phyloP scores from a whole-genome alignment of 2,113 vertebrate genomes.

The Pipra filicauda region DNA sequence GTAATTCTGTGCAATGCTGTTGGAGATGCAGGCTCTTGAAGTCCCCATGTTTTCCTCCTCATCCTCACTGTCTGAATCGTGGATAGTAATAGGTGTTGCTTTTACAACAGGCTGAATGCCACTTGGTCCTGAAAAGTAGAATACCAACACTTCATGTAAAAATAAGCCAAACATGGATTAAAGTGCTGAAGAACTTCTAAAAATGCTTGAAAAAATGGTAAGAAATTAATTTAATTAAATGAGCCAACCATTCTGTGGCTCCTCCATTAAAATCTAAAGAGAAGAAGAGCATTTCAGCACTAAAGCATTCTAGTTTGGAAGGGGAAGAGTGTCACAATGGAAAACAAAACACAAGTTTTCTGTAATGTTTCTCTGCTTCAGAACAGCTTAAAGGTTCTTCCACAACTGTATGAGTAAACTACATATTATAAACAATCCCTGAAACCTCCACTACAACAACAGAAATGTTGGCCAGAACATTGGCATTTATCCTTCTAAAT shows the following conservation, averaged over 20 bases:
- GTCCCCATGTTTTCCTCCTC: constrained; percentile 81
- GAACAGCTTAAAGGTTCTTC: background rate
- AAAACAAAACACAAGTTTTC: background rate
- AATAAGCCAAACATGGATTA: background rate
- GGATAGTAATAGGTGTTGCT: constrained; percentile 83
- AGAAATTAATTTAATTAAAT: background rate
- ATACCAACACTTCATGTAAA: background rate
- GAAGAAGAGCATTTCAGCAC: background rate
- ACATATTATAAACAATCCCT: background rate
- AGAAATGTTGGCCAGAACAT: background rate
- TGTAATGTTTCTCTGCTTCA: background rate
- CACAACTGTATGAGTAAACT: background rate
- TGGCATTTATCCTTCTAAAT: background rate
- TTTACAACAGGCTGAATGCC: constrained; percentile 84
- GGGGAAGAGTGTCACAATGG: background rate
- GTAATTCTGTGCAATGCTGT: constrained; percentile 72
- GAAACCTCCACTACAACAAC: background rate
- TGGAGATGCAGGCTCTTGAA: constrained; percentile 72
- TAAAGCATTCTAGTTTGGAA: background rate
- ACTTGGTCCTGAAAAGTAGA: constrained; percentile 86
- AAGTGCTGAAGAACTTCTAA: background rate
- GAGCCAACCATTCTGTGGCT: background rate
- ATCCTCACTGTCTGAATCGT: constrained; percentile 96
- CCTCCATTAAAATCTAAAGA: background rate
- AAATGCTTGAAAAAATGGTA: background rate